Evolutionary conservation across 2,113 vertebrate species (phyloP).

Genomic region (Pluvianellus socialis): DNA sequence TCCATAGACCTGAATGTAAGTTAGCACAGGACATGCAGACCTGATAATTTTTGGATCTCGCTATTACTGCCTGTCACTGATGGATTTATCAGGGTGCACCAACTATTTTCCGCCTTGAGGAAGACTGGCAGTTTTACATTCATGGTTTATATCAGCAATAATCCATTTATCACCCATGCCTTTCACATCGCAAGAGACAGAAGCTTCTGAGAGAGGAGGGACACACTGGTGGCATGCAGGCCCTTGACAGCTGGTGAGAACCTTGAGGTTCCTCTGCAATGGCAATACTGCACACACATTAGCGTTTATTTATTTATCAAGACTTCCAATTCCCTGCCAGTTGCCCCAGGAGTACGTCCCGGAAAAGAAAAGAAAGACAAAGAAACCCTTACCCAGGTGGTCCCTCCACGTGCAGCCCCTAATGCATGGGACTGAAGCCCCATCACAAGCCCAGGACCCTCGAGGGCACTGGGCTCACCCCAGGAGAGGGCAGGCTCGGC

Average conservation of each 20-base stretch:
- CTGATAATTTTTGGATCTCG: neutral
- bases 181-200: neutral
- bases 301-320: neutral
- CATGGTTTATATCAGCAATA: neutral
- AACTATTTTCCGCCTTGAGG: neutral
- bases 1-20: accelerated
- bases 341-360: neutral
- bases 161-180: neutral
- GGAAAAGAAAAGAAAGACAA: neutral
- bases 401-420: accelerated
- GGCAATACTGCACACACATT: neutral
- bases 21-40: neutral
- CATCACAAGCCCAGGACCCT: neutral
- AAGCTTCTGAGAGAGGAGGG: neutral
- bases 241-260: neutral
- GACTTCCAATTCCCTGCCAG: neutral
- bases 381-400: neutral
- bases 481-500: neutral
- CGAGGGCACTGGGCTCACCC: neutral
- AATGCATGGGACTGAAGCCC: neutral
- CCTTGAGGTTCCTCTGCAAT: neutral
- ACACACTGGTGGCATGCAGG: accelerated
- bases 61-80: neutral
- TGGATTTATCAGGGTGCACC: neutral
- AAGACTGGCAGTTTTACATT: accelerated